Conservation (phyloP, 2,113 vertebrate species). For the Entelurus aequoreus region DNA sequence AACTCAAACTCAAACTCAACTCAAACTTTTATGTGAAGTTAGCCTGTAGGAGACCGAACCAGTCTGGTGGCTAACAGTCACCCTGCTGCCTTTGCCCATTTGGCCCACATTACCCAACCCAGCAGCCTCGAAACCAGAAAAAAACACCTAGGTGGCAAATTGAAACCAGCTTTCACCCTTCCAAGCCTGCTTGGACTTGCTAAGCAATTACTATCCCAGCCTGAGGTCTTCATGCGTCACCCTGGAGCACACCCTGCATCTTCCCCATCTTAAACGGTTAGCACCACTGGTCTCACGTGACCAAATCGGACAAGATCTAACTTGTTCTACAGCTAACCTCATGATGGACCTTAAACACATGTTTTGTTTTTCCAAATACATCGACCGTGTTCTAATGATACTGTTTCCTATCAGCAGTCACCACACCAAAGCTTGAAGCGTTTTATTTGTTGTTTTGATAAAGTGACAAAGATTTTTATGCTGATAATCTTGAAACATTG, state of each 20-base stretch:
- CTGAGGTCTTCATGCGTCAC: slow-evolving; percentile 24
- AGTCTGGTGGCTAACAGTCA: slow-evolving; percentile 63
- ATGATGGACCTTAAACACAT: slow-evolving; percentile 14
- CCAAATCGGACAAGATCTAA: slow-evolving; percentile 45
- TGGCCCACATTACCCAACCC: slow-evolving; percentile 21
- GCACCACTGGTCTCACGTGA: slow-evolving; percentile 25
- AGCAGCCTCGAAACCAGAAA: slow-evolving; percentile 29
- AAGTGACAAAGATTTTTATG: too few species aligned
- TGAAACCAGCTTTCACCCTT: slow-evolving; percentile 45
- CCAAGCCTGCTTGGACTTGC: slow-evolving; percentile 47
- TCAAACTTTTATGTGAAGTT: slow-evolving; percentile 25
- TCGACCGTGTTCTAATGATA: slow-evolving; percentile 43
- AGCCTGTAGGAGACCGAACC: slow-evolving; percentile 51
- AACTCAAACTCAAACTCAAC: too few species aligned
- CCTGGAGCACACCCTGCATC: slow-evolving; percentile 27
- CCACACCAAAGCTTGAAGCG: slow-evolving; percentile 58
- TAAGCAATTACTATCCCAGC: slow-evolving; percentile 40
- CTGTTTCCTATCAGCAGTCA: slow-evolving; percentile 29
- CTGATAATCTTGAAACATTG: too few species aligned
- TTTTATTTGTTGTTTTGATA: slow-evolving; percentile 23
- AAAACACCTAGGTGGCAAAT: slow-evolving; percentile 32
- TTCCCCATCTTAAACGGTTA: slow-evolving; percentile 21
- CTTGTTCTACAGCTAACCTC: slow-evolving; percentile 45
- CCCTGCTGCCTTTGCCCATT: slow-evolving; percentile 35
- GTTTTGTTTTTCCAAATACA: slow-evolving; percentile 12